phyloP scores from a whole-genome alignment of 92 coral and sea anemone genomes.

The Muricea muricata region DNA sequence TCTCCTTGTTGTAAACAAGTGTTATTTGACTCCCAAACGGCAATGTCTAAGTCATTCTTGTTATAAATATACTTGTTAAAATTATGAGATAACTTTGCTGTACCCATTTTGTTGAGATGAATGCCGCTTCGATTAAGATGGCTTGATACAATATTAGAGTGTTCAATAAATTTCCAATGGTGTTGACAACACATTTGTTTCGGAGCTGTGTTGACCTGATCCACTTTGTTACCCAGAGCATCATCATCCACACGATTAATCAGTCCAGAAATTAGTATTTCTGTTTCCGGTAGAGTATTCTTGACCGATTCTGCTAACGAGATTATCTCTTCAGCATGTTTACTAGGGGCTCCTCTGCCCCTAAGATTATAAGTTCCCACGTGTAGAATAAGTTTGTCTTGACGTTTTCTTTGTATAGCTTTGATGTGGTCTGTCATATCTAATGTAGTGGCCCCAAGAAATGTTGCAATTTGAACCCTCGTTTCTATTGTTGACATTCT shows the following conservation, averaged over 20 bases:
- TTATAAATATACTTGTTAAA: slow-evolving; percentile 1
- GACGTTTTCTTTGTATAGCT: background rate
- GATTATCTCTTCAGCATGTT: background rate
- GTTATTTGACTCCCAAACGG: background rate
- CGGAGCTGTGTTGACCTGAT: background rate
- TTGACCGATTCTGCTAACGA: background rate
- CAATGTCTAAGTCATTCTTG: background rate
- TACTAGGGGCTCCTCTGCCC: background rate
- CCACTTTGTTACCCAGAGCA: background rate
- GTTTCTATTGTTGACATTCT: background rate
- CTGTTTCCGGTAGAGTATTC: background rate
- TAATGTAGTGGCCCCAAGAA: background rate
- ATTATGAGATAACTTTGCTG: slow-evolving; percentile 32
- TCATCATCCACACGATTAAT: background rate
- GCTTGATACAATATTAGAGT: background rate
- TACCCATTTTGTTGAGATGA: slow-evolving; percentile 54
- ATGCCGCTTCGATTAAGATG: slow-evolving; percentile 54
- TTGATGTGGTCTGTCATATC: slow-evolving; percentile 12
- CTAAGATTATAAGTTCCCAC: background rate
- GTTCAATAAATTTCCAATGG: background rate
- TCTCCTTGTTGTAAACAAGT: background rate
- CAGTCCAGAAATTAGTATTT: background rate
- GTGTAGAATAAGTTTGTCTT: background rate
- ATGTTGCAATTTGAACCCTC: background rate
- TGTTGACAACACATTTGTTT: background rate